These are phyloP conservation scores for Capitella teleta DNA, from an alignment of 1,140 invertebrate species.

Conservation along the genomic window DNA sequence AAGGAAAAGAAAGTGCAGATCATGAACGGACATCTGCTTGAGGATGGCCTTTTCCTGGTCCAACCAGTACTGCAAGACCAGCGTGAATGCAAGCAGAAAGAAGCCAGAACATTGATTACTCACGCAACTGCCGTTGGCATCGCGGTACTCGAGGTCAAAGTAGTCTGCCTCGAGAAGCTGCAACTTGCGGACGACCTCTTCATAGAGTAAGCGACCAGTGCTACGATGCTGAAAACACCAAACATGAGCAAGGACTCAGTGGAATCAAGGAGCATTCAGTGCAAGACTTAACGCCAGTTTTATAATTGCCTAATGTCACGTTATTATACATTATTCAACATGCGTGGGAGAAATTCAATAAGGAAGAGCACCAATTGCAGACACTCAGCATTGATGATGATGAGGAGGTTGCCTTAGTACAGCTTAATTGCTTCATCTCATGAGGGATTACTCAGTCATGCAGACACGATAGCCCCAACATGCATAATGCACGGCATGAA, in stretches of 20 bases:
- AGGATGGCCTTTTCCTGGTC: constrained; percentile 93
- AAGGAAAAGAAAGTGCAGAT: constrained; percentile 40
- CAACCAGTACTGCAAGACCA: constrained; percentile 72
- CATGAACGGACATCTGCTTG: constrained; percentile 69
- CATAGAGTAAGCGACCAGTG: constrained; percentile 80
- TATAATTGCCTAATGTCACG: too few species aligned
- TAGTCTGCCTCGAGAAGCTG: constrained; percentile 95
- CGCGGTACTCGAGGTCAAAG: constrained; percentile 92
- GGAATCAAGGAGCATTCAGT: too few species aligned
- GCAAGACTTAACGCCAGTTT: too few species aligned
- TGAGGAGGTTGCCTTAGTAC: too few species aligned
- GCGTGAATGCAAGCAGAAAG: not conserved
- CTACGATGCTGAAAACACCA: constrained; percentile 76
- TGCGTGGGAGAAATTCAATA: too few species aligned
- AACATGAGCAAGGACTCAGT: not conserved
- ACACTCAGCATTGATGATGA: too few species aligned
- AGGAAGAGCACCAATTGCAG: too few species aligned
- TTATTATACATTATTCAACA: too few species aligned
- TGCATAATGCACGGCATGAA: too few species aligned
- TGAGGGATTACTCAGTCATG: too few species aligned
- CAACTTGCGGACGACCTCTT: constrained; percentile 89
- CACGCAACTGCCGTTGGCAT: constrained; percentile 71
- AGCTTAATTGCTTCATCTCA: too few species aligned
- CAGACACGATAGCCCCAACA: too few species aligned
- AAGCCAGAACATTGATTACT: constrained; percentile 19